These are phyloP conservation scores for Tetrao urogallus DNA, from an alignment of 2,113 vertebrate species.

Conservation along the genomic window DNA sequence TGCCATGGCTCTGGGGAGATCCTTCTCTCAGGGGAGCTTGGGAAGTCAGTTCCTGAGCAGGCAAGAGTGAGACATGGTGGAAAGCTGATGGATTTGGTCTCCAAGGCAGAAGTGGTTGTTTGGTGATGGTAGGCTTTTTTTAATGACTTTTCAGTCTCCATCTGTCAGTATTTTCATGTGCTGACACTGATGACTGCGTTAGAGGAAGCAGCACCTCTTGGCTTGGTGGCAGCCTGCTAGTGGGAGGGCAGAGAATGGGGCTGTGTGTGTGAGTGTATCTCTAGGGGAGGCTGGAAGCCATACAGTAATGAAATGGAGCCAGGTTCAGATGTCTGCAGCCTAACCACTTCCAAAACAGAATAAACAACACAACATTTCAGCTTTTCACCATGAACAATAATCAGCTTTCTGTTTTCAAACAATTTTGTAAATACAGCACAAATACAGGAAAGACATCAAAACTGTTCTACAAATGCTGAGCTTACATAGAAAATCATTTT, in stretches of 20 bases:
- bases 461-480: not conserved
- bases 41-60: not conserved
- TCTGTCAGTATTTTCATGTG: slow-evolving; percentile 56
- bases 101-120: slow-evolving; percentile 2
- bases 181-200: slow-evolving; percentile 49
- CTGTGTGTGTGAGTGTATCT: not conserved
- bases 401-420: slow-evolving; percentile 34
- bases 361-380: slow-evolving; percentile 32
- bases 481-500: not conserved
- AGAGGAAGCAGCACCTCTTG: slow-evolving; percentile 52
- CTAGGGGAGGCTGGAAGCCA: slow-evolving; percentile 46
- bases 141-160: slow-evolving; percentile 46
- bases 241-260: slow-evolving; percentile 49
- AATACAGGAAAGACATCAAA: slow-evolving; percentile 7
- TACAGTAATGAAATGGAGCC: slow-evolving; percentile 39
- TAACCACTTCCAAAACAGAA: slow-evolving; percentile 21
- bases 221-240: slow-evolving; percentile 61
- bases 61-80: not conserved
- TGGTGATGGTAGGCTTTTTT: not conserved
- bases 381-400: not conserved
- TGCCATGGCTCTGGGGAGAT: slow-evolving; percentile 22
- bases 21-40: not conserved
- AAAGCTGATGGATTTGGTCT: slow-evolving; percentile 37
- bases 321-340: slow-evolving; percentile 44
- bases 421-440: not conserved